Conservation (phyloP, 2,113 vertebrate species). For the Bos taurus region ARS-UCD2.0 NC_037330.1:44785501-44786000, state of each 20-base stretch:
- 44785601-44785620: conserved; percentile 61
- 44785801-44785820: background rate
- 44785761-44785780: conserved; percentile 37
- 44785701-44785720: background rate
- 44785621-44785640: conserved; percentile 30
- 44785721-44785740: conserved; percentile 24
- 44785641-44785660: conserved; percentile 48
- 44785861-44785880: conserved; percentile 86
- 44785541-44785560: background rate
- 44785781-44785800: conserved; percentile 58
- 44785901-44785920: conserved; percentile 65
- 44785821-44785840: background rate
- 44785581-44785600: conserved; percentile 16
- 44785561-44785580: background rate
- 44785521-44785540: background rate
- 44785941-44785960: conserved; percentile 81
- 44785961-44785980: conserved; percentile 82
- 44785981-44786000: conserved; percentile 86
- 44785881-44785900: conserved; percentile 71
- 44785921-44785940: conserved; percentile 80
- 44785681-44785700: background rate
- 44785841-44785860: background rate
- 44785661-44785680: conserved; percentile 22
- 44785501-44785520: background rate
- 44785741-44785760: conserved; percentile 30